A percentile compares a stretch with the other conserved stretches of the same genome.
phyloP scores from a whole-genome alignment of 2,888 invertebrate species.

The Steromphala cineraria region DNA sequence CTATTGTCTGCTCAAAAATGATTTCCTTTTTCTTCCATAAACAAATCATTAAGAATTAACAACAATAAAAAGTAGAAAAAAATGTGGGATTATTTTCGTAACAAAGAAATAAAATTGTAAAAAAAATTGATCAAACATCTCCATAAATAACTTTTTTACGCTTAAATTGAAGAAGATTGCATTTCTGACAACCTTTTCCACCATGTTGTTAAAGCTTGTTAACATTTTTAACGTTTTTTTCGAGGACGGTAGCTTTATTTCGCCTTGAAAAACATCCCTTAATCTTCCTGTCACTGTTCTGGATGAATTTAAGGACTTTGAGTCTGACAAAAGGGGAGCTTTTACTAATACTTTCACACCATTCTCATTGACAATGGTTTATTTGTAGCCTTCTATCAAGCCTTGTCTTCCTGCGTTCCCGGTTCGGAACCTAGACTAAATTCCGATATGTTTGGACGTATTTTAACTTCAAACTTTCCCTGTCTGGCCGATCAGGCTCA shows the following conservation, averaged over 20 bases:
- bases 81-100: no score
- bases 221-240: no score
- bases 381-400: conserved; percentile 13
- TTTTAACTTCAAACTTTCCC: conserved; percentile 14
- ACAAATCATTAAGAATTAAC: no score
- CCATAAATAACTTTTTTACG: no score
- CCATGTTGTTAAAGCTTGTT: no score
- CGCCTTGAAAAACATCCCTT: neutral
- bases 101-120: no score
- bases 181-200: no score
- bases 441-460: neutral
- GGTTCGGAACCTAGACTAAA: neutral
- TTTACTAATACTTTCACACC: neutral
- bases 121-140: no score
- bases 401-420: neutral
- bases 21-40: no score
- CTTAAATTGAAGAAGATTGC: no score
- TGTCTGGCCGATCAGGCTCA: neutral
- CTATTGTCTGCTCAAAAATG: no score
- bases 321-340: neutral
- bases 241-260: neutral
- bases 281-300: neutral
- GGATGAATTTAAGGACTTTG: neutral
- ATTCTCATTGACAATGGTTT: neutral
- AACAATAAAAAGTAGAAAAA: no score